Conservation (phyloP, 2,888 invertebrate genomes). For the Caenorhabditis zanzibari region DNA sequence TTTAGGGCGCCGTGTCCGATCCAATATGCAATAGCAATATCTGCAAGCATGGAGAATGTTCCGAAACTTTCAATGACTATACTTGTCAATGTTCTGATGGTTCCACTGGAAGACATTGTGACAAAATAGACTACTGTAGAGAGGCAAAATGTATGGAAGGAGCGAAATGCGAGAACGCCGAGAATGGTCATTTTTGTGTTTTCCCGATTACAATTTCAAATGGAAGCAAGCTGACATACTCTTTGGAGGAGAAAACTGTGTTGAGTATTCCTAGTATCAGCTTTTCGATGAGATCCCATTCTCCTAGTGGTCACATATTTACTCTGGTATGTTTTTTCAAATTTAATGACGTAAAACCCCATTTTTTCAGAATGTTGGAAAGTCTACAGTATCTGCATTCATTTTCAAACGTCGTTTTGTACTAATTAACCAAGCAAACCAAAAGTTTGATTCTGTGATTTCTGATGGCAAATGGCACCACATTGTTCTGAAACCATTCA, state of each 20-base stretch:
- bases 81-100: constrained; percentile 78
- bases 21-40: constrained; percentile 84
- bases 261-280: constrained; percentile 47
- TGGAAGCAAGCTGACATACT: constrained; percentile 67
- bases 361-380: constrained; percentile 46
- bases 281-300: constrained; percentile 70
- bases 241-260: constrained; percentile 26
- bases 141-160: constrained; percentile 73
- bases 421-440: constrained; percentile 46
- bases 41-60: constrained; percentile 92
- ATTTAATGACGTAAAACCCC: no score
- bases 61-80: constrained; percentile 89
- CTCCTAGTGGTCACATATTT: constrained; percentile 70
- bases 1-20: constrained; percentile 79
- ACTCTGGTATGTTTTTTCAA: constrained; percentile 59
- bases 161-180: constrained; percentile 73
- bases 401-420: constrained; percentile 66
- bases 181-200: constrained; percentile 77
- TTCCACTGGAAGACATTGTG: constrained; percentile 72
- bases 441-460: constrained; percentile 65
- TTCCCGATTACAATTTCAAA: constrained; percentile 73
- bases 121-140: constrained; percentile 76
- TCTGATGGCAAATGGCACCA: constrained; percentile 73
- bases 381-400: constrained; percentile 38
- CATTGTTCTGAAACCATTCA: constrained; percentile 63